Conservation (phyloP, 2,888 invertebrate genomes). For the Teleogryllus oceanicus region DNA sequence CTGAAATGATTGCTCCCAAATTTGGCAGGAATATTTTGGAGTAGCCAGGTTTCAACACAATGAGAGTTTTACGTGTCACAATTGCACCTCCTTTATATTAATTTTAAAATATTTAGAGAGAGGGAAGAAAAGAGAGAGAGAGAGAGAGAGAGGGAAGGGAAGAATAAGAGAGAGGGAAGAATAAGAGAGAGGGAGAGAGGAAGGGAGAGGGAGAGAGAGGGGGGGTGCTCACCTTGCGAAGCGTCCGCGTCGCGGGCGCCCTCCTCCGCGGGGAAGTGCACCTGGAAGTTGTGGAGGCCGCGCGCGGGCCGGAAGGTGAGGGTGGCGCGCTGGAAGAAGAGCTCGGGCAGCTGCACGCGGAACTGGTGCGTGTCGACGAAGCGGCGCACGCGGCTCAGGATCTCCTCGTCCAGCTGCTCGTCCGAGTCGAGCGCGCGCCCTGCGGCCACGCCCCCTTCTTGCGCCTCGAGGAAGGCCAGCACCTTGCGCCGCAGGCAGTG, state of each 20-base stretch:
- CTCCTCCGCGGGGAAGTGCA: constrained; percentile 45
- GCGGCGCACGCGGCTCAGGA: constrained; percentile 67
- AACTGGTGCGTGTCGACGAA: constrained; percentile 73
- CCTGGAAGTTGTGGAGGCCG: constrained; percentile 47
- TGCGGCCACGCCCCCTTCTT: constrained; percentile 52
- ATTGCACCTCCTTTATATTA: no score
- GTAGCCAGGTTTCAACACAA: no score
- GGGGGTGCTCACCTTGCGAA: not conserved
- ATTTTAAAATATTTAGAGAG: no score
- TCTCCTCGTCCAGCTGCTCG: constrained; percentile 63
- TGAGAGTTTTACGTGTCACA: no score
- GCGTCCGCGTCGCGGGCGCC: not conserved
- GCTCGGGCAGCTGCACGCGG: constrained; percentile 67
- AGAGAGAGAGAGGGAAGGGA: no score
- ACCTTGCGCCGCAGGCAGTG: constrained; percentile 74
- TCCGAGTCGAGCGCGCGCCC: constrained; percentile 38
- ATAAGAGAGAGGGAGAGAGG: no score
- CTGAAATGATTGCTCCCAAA: no score
- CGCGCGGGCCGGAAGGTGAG: constrained; percentile 42
- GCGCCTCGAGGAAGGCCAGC: constrained; percentile 69
- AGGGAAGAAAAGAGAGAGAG: no score
- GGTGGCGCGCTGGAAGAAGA: constrained; percentile 65
- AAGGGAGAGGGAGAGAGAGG: no score
- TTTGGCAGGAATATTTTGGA: no score
- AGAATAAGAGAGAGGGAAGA: accelerated